Conservation (phyloP, 2,888 invertebrate species). For the Agrochola litura region DNA sequence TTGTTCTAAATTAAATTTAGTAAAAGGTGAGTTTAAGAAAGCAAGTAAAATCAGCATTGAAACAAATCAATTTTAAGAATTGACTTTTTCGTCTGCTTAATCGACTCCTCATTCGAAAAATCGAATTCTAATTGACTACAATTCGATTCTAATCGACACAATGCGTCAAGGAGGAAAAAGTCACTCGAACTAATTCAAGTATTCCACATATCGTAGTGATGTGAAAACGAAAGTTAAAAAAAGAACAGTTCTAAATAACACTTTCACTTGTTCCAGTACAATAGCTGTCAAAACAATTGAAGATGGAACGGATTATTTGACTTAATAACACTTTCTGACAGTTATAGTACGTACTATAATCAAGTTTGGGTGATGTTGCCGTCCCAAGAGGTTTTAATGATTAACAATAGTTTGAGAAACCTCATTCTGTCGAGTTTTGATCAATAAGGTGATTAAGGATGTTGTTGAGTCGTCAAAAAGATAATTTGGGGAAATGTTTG, state of each 20-base stretch:
- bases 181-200: constrained; percentile 57
- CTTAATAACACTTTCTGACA: constrained; percentile 52
- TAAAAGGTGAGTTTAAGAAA: constrained; percentile 18
- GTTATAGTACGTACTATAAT: constrained; percentile 41
- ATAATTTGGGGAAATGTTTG: constrained; percentile 23
- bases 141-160: constrained; percentile 51
- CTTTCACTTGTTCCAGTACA: constrained; percentile 62
- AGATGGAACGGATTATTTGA: constrained; percentile 47
- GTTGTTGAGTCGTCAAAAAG: constrained; percentile 16
- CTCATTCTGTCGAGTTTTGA: constrained; percentile 54
- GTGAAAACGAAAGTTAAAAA: constrained; percentile 64
- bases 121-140: constrained; percentile 51
- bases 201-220: constrained; percentile 57
- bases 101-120: constrained; percentile 33
- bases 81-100: constrained; percentile 21
- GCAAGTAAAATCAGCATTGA: constrained; percentile 14
- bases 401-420: constrained; percentile 36
- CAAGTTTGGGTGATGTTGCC: constrained; percentile 37
- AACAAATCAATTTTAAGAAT: constrained; percentile 38
- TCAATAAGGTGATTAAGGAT: constrained; percentile 50
- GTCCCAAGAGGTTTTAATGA: constrained; percentile 22
- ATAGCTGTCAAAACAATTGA: constrained; percentile 63
- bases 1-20: constrained; percentile 4
- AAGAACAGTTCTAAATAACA: constrained; percentile 56
- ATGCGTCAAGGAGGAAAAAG: constrained; percentile 60